phyloP scores from a whole-genome alignment of 2,113 vertebrate species.

The Pseudorasbora parva region DNA sequence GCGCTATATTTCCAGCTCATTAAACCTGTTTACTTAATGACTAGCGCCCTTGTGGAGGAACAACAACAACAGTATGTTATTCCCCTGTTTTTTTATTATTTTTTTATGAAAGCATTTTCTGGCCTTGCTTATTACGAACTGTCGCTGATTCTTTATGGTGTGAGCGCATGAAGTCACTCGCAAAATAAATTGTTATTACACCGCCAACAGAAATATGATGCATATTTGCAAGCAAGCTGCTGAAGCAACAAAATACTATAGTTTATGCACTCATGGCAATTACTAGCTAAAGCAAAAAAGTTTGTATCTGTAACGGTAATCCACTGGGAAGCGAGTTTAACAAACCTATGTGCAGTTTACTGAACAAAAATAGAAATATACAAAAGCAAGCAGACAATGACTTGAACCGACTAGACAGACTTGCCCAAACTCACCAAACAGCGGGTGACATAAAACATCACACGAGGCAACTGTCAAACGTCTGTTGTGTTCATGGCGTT shows the following conservation, averaged over 20 bases:
- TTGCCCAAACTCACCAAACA: too few species aligned
- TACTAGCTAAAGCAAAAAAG: background rate
- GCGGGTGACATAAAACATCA: too few species aligned
- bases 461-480: too few species aligned
- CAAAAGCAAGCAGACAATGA: too few species aligned
- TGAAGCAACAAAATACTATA: slow-evolving; percentile 60
- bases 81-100: slow-evolving; percentile 55
- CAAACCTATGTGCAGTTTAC: too few species aligned
- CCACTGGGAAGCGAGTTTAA: too few species aligned
- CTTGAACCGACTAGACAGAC: too few species aligned
- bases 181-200: slow-evolving; percentile 54
- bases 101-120: slow-evolving; percentile 60
- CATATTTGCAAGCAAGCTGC: slow-evolving; percentile 44
- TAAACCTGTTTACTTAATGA: slow-evolving; percentile 56
- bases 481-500: too few species aligned
- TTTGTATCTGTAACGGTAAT: background rate
- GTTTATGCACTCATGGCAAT: slow-evolving; percentile 54
- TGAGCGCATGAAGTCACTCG: slow-evolving; percentile 64
- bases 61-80: slow-evolving; percentile 28
- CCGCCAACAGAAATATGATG: slow-evolving; percentile 4
- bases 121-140: slow-evolving; percentile 52
- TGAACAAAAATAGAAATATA: too few species aligned
- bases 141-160: slow-evolving; percentile 27
- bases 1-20: slow-evolving; percentile 41
- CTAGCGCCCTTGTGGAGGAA: slow-evolving; percentile 49